Percentiles rank a stretch among this genome's conserved stretches.
These are phyloP conservation scores for Liparis tanakae DNA, from an alignment of 2,797 vertebrate genomes.

Conservation along the genomic window DNA sequence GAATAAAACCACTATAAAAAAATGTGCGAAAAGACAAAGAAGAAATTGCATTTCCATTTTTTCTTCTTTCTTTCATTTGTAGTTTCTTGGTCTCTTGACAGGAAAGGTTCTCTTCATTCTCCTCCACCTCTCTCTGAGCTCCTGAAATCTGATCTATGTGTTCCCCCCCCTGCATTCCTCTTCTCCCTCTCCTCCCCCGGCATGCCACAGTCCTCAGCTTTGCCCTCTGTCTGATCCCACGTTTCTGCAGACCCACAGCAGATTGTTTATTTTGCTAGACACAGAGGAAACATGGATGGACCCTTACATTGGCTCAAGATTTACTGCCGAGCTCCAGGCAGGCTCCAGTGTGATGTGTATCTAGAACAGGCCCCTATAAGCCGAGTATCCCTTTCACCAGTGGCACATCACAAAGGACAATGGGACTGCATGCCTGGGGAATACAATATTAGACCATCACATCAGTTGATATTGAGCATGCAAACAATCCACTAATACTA, in stretches of 20 bases:
- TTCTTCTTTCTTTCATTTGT: neutral
- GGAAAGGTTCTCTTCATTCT: constrained; percentile 45
- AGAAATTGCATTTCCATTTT: neutral
- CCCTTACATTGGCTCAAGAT: constrained; percentile 76
- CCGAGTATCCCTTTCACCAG: constrained; percentile 30
- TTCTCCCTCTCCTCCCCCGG: constrained; percentile 52
- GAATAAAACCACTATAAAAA: neutral
- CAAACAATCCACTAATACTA: constrained; percentile 28
- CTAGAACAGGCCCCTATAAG: constrained; percentile 34
- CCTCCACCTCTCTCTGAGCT: constrained; percentile 68
- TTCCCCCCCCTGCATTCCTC: constrained; percentile 75
- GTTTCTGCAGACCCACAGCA: constrained; percentile 90
- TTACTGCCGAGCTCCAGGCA: constrained; percentile 68
- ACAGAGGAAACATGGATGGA: constrained; percentile 70
- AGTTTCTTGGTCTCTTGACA: constrained; percentile 31
- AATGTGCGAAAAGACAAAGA: neutral
- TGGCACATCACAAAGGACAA: constrained; percentile 39
- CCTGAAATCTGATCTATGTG: constrained; percentile 85
- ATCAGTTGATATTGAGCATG: constrained; percentile 27
- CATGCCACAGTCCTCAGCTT: constrained; percentile 75
- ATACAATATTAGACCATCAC: constrained; percentile 36
- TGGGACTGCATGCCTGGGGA: constrained; percentile 19
- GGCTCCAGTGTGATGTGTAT: constrained; percentile 59
- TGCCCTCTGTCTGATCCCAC: constrained; percentile 80
- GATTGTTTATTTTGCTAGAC: constrained; percentile 88